Base-by-base conservation (phyloP, 2,113 vertebrate genomes). In the Anarrhichthys ocellatus region DNA sequence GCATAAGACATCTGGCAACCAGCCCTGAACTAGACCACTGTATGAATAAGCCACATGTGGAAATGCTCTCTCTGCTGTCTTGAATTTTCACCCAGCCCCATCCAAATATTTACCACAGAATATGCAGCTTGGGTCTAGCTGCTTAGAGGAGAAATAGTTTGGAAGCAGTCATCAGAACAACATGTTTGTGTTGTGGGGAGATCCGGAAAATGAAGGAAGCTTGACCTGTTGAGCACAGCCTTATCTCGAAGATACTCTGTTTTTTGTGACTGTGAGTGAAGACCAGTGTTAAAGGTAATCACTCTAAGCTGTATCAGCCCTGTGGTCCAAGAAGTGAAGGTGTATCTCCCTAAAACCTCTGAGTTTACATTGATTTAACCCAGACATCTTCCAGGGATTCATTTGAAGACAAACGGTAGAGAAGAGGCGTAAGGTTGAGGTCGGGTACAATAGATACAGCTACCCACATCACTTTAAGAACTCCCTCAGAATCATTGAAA, bases 41-140 rank as follows among this genome's bases (percentile, higher is more conserved):
- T 34, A 32, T 72, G 68, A 82, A 83, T 50, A 70, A 85, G 64
- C 80, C 70, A 89, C 89, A 87, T 91, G 84, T 92, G 87, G 83
- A 83, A 88, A 77, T 82, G 54, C 78, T 76, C 65, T 78, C 48
- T 84, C 82, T 86, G 81, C 67, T 62, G 56, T 40, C 38, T 75
- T 80, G 52, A 71, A 46, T 85, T 64, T 83, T 79, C 65, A 76
- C 66, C 65, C 40, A 82, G 22, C 72, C 65, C 62, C 71, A 58
- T 85, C 76, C 83, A 89, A 82, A 87, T 89, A 86, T 91, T 88
- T 88, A 74, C 50, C 64, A 32, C 66, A 67, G 46, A 63, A 42
- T 56, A 5, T 61, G 50, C 48, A 70, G 79, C 46, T 40, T 24
- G 32, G 48, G 36, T 54, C 1, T 1, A 32, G 24, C 61, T 27